phyloP scores from a whole-genome alignment of 1,140 invertebrate genomes.

The Ptiloglossa arizonensis region DNA sequence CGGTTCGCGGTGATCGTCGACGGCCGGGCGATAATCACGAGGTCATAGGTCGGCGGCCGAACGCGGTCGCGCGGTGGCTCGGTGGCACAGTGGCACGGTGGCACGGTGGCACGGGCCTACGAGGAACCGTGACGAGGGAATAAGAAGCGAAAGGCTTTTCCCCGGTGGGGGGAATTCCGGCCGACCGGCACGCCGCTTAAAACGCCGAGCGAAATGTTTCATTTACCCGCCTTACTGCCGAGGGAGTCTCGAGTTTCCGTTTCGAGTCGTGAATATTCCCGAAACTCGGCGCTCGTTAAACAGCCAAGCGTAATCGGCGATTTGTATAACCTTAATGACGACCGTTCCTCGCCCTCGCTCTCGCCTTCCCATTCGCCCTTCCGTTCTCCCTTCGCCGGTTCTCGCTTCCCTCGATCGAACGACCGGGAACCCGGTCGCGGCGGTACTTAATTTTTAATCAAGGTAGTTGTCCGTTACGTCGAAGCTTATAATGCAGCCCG shows the following conservation, averaged over 20 bases:
- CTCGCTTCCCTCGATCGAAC: slow-evolving; percentile 28
- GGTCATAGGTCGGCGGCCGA: slow-evolving; percentile 21
- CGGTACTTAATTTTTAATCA: slow-evolving; percentile 61
- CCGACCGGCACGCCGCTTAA: slow-evolving; percentile 45
- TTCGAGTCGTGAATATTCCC: slow-evolving; percentile 59
- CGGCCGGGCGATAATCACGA: slow-evolving; percentile 45
- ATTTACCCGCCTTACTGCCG: slow-evolving; percentile 58
- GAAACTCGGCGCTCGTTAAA: slow-evolving; percentile 65
- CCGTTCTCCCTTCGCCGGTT: not conserved
- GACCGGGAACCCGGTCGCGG: slow-evolving; percentile 27
- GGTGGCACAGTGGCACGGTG: too few species aligned
- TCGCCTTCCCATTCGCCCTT: not conserved
- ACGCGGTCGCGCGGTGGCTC: not conserved
- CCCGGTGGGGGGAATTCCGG: slow-evolving; percentile 30
- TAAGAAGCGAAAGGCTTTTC: slow-evolving; percentile 54
- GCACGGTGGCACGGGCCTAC: slow-evolving; percentile 5
- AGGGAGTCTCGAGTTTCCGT: slow-evolving; percentile 43
- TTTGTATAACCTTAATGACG: slow-evolving; percentile 71
- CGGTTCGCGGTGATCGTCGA: slow-evolving; percentile 4
- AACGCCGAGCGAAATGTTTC: slow-evolving; percentile 66
- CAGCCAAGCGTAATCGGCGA: slow-evolving; percentile 62
- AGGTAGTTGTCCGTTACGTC: slow-evolving; percentile 52
- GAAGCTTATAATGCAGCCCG: slow-evolving; percentile 51
- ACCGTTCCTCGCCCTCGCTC: not conserved
- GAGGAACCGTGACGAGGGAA: not conserved